Conservation (phyloP, 2,888 invertebrate species). For the Oscheius sp. region DNA sequence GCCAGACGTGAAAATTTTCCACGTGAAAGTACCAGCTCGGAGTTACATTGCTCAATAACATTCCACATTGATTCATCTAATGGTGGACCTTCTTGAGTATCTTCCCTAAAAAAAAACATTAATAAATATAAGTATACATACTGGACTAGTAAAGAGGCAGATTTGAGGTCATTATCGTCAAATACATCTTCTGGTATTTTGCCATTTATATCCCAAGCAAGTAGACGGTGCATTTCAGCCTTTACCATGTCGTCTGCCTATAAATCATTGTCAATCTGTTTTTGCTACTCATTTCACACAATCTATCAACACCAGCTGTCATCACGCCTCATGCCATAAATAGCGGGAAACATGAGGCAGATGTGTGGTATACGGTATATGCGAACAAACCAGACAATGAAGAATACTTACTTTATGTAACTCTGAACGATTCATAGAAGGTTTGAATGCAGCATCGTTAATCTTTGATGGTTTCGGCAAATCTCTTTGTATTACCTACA, state of each 20-base stretch:
- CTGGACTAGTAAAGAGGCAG: slow-evolving; percentile 48
- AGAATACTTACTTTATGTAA: slow-evolving; percentile 45
- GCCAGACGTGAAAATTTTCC: slow-evolving; percentile 60
- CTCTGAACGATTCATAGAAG: slow-evolving; percentile 49
- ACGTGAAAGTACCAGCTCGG: slow-evolving; percentile 57
- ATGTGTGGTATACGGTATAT: no score
- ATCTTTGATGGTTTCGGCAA: slow-evolving; percentile 64
- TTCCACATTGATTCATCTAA: slow-evolving; percentile 57
- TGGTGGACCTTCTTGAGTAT: slow-evolving; percentile 19
- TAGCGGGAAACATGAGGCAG: slow-evolving; percentile 25
- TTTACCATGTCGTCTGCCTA: slow-evolving; percentile 66
- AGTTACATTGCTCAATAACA: slow-evolving; percentile 60
- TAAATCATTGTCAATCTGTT: neutral
- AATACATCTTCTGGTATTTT: slow-evolving; percentile 52
- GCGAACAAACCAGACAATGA: neutral
- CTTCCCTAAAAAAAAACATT: neutral
- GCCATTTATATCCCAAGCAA: slow-evolving; percentile 63
- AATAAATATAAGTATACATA: no score
- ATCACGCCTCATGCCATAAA: slow-evolving; percentile 15
- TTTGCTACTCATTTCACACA: neutral
- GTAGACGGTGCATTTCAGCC: slow-evolving; percentile 73
- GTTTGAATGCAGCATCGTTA: slow-evolving; percentile 55
- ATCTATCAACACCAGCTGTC: slow-evolving; percentile 25
- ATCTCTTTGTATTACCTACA: slow-evolving; percentile 58
- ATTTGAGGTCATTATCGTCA: slow-evolving; percentile 54